These are phyloP conservation scores for Heliothis virescens DNA, from an alignment of 1,140 invertebrate genomes.

Conservation along the genomic window DNA sequence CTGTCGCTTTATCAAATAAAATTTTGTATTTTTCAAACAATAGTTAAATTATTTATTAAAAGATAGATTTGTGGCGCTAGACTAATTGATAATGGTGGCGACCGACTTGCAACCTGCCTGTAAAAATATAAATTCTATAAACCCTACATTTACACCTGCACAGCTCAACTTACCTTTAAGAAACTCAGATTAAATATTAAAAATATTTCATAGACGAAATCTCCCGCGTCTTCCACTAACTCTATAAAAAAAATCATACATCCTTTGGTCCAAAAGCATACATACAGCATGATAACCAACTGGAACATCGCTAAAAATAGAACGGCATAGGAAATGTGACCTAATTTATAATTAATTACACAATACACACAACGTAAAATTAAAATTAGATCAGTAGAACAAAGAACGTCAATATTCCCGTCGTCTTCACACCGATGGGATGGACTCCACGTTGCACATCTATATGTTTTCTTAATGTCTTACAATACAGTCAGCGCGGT, in stretches of 20 bases:
- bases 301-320: constrained; percentile 1
- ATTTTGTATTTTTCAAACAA: too few relatives aligned
- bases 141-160: background rate
- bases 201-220: too few relatives aligned
- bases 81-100: background rate
- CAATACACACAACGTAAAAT: too few relatives aligned
- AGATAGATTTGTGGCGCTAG: too few relatives aligned
- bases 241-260: constrained; percentile 7
- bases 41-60: too few relatives aligned
- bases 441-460: constrained; percentile 35
- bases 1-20: too few relatives aligned
- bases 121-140: background rate
- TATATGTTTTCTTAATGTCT: constrained; percentile 67
- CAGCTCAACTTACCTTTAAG: too few relatives aligned
- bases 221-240: background rate
- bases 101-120: background rate
- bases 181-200: too few relatives aligned
- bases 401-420: background rate
- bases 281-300: background rate
- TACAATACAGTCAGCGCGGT: constrained; percentile 59
- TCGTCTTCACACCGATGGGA: background rate
- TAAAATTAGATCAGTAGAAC: background rate
- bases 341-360: background rate
- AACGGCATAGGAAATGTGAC: background rate
- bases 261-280: background rate